Evolutionary conservation across 2,888 invertebrate species (phyloP).

Genomic region (Creontiades dilutus): DNA sequence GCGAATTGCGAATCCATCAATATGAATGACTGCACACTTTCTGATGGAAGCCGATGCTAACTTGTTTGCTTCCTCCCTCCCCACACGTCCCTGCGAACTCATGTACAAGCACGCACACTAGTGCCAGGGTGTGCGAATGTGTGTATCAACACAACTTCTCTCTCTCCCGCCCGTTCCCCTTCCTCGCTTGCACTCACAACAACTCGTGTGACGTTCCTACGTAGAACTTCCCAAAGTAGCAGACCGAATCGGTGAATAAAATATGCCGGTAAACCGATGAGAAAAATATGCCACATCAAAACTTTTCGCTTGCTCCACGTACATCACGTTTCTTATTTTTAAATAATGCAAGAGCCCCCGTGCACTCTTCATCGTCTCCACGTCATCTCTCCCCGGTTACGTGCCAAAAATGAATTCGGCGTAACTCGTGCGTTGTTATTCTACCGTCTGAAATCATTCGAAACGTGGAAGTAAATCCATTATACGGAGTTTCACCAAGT

Average conservation of each 20-base stretch:
- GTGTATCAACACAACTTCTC: neutral
- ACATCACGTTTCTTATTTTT: conserved; percentile 22
- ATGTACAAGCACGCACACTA: neutral
- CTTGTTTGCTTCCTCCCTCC: neutral
- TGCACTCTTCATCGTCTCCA: neutral
- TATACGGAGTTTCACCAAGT: no score
- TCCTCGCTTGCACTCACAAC: neutral
- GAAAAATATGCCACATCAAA: conserved; percentile 20
- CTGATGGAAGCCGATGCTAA: conserved; percentile 4
- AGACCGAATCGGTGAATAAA: conserved; percentile 22
- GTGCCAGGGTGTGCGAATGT: neutral
- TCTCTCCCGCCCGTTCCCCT: neutral
- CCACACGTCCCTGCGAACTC: neutral
- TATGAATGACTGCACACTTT: conserved; percentile 9
- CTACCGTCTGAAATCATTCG: no score
- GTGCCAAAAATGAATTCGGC: no score
- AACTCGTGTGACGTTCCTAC: neutral
- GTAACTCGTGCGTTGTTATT: no score
- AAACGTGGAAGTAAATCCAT: no score
- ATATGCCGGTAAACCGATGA: neutral
- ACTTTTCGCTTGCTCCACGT: conserved; percentile 15
- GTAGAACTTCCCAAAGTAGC: conserved; percentile 6
- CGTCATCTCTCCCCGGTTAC: no score
- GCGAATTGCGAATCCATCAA: neutral
- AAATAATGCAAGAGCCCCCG: neutral